Evolutionary conservation across 2,797 vertebrate genomes (phyloP), one percentile per base, ranked within the genome.

Genomic region (Lepilemur septentrionalis): DNA sequence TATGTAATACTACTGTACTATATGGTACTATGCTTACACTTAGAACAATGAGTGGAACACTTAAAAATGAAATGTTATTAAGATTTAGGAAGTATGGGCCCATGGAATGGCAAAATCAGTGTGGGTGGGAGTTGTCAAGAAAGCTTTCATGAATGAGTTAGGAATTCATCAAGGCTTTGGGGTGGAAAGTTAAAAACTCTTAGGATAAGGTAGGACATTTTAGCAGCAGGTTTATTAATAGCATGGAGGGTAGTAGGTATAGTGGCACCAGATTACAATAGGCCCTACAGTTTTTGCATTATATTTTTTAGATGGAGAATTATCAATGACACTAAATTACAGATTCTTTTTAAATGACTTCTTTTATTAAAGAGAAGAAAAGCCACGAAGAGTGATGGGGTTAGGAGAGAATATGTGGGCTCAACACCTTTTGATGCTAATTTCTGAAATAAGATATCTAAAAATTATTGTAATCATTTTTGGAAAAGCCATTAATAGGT

Each of bases 401-500:
- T 93, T 4, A 72, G 46, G 48, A 87, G 61, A 55, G 32, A 90
- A 52, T 57, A 61, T 43, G 48, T 20, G 22, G 52, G 52, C 65
- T 50, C 1, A 7, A 89, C 10, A 84, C 48, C 6, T 80, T 83
- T 28, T 38, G 41, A 70, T 91, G 65, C 76, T 63, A 86, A 91
- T 86, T 95, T 94, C 69, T 89, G 82, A 93, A 94, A 78, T 69
- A 88, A 95, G 82, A 91, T 65, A 93, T 28, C 61, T 61, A 61
- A 95, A 90, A 96, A 67, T 30, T 43, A 97, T 46, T 41, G 9
- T 25, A 41, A 90, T 83, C 55, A 38, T 50, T 97, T 89, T 82
- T 43, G 87, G 55, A 95, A 22, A 79, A 86, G 35, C 28, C 82
- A 95, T 91, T 95, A 93, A 86, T 35, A 86, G 82, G 91, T 97